These are phyloP conservation scores for Ochotona curzoniae DNA, from an alignment of 2,113 vertebrate species.

Conservation along the genomic window DNA sequence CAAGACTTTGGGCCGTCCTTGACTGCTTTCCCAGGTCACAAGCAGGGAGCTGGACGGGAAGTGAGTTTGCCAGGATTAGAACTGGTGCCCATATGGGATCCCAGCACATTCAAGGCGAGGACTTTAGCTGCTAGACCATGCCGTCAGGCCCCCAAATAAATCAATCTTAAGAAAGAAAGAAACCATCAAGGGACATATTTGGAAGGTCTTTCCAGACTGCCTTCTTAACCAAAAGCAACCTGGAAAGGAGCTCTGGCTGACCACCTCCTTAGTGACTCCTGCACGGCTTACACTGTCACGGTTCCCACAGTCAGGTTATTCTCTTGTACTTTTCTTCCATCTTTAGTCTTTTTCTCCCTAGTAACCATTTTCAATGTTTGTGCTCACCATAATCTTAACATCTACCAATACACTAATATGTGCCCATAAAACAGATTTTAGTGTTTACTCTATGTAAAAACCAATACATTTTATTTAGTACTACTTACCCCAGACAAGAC, in stretches of 20 bases:
- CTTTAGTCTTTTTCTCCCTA: neutral
- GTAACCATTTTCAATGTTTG: neutral
- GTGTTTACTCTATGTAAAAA: slow-evolving; percentile 21
- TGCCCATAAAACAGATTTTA: neutral
- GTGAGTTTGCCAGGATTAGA: too few species aligned
- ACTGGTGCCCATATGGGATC: too few species aligned
- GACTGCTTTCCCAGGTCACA: too few species aligned
- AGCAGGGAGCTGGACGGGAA: too few species aligned
- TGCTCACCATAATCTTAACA: neutral
- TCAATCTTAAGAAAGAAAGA: neutral
- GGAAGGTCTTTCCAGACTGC: neutral
- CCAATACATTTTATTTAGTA: neutral
- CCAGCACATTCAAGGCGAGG: too few species aligned
- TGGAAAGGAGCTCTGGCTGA: neutral
- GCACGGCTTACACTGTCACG: neutral
- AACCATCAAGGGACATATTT: neutral
- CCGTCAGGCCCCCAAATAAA: too few species aligned
- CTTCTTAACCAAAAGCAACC: neutral
- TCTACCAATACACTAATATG: neutral
- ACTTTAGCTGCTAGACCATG: too few species aligned
- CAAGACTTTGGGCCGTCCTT: too few species aligned
- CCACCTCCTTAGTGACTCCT: neutral
- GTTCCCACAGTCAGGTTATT: neutral
- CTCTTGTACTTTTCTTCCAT: neutral
- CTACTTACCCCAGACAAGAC: neutral